Evolutionary conservation across 2,797 vertebrate species (phyloP), one percentile per base, ranked within the genome.

Genomic region (Sebastes elongatus): DNA sequence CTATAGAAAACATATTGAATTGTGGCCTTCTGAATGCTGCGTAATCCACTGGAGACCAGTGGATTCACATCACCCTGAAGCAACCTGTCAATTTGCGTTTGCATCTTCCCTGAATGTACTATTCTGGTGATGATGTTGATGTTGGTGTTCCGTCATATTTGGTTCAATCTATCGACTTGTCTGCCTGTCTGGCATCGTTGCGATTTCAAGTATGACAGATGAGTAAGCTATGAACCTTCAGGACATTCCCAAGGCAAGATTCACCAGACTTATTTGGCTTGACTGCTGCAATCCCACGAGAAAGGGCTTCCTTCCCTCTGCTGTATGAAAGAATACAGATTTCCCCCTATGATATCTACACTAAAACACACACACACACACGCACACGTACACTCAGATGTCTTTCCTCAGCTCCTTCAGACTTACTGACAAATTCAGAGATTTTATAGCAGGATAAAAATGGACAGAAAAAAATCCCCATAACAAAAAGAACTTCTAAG

Each of bases 161-260:
- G 30, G 53, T 46, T 82, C 59, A 35, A 8, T 65, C 8, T 30
- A 33, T 66, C 30, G 71, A 77, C 67, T 74, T 10, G 27, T 63
- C 75, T 71, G 57, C 52, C 61, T 71, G 46, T 68, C 7, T 72
- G 62, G 22, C 35, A 57, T 14, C 8, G 27, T 46, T 56, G 25
- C 35, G 81, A 67, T 71, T 80, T 87, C 20, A 68, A 59, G 61
- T 66, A 14, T 73, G 81, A 78, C 78, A 77, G 73, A 46, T 67
- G 71, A 76, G 60, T 63, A 33, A 73, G 62, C 70, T 42, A 23
- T 74, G 57, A 73, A 83, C 49, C 79, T 83, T 63, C 25, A 35
- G 74, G 66, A 81, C 67, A 38, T 70, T 86, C 69, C 75, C 53
- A 52, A 71, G 70, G 68, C 56, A 49, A 77, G 23, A 65, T 38